Base-by-base conservation (phyloP, 2,888 invertebrate genomes). In the Seira musarum region DNA sequence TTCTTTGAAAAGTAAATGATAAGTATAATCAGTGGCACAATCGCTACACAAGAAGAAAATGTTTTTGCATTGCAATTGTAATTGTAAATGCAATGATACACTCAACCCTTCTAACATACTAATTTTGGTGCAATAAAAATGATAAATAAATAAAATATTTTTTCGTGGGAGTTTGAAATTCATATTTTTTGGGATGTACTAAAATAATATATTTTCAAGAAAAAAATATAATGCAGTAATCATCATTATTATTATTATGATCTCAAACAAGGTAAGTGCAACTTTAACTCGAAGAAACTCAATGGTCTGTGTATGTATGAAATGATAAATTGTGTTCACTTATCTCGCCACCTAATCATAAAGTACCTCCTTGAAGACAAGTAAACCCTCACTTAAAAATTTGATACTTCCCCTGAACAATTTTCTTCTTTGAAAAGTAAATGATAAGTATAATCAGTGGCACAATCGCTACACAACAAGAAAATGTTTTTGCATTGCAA, bases 291-390 rank as follows among this genome's bases (percentile, higher is more conserved):
- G n/a, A 40, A 40, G 40, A 40, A 40, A 40, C 40, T 40, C 40
- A 8, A 40, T 40, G 40, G 40, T 40, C 13, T 40, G 40, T 40
- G 13, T 13, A 40, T n/a, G n/a, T n/a, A n/a, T n/a, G 40, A 70
- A 69, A 77, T 77, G 78, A 78, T 78, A 78, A 78, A 78, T n/a
- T 78, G 78, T 72, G 78, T 67, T 78, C 71, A 78, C 71, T 78
- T 78, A 78, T 78, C 78, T 78, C 71, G 25, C 78, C 65, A 77
- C 13, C 71, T 78, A 78, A 78, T 78, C 78, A 78, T 78, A 78
- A 78, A 78, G 78, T 71, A 72, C 71, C 13, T 40, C 21, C 64
- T 49, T 70, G 40, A 65, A 35, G 60, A 0, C 49, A 19, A 60
- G 57, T 53, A 8, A 65, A 49, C 21, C 49, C 70, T 67, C 35